Evolutionary conservation across 1,140 invertebrate genomes (phyloP), one percentile per base, ranked within the genome.

Genomic region (Drosophila azteca): DNA sequence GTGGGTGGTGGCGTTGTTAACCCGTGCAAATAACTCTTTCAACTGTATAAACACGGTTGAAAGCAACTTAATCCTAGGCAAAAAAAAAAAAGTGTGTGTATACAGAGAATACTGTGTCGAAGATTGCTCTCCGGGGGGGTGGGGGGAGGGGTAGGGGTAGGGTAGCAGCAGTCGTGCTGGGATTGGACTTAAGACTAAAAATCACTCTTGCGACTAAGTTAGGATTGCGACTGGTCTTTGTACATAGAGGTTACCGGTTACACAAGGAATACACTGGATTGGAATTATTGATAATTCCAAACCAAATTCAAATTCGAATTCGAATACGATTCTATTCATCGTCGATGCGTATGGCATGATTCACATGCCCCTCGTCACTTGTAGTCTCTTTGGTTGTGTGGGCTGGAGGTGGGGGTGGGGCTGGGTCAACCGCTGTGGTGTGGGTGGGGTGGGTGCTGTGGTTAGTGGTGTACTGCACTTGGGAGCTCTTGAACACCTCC

Each of bases 301-400:
- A 22, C 15, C 11, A 39, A 39, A 39, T 13, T 13, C 35, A 9
- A 9, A 29, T 9, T 61, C 60, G 44, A 50, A 22, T 39, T 50
- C 39, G 20, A 54, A 29, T 69, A 53, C 20, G 66, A 45, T 35
- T 24, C 64, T 65, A 77, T 62, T 91, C 90, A 45, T 90, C 90
- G 51, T 91, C 81, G 24, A 91, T 75, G 46, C 71, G 78, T 26
- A 91, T 89, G 53, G 80, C 90, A 50, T 80, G 70, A 67, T 91
- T 91, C 3, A 89, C 64, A 67, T 91, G 90, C 6, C 90, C 82
- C 49, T 70, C 48, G 22, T 17, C 48, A 58, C 26, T 58, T 24
- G 52, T 48, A 1, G 41, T n/a, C 69, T 71, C 76, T 22, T 61
- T 43, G 13, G 55, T 29, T 17, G 52, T 46, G 41, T 20, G 17